These are phyloP conservation scores for Mactromeris polynyma DNA, from an alignment of 2,888 invertebrate species.

Conservation along the genomic window DNA sequence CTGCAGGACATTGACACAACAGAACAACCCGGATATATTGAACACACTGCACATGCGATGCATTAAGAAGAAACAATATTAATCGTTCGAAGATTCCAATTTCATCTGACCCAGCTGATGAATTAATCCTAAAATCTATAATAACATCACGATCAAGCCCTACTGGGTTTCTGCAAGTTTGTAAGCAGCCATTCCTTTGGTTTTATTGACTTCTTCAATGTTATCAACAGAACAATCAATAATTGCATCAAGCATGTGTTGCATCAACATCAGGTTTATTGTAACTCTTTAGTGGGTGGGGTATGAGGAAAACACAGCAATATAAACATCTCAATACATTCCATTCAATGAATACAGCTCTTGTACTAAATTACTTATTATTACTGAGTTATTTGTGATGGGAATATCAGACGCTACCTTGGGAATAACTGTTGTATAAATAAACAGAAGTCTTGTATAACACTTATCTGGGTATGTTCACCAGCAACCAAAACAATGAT, in stretches of 20 bases:
- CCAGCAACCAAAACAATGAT: no score
- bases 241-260: constrained; percentile 12
- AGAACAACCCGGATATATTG: background rate
- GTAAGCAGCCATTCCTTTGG: background rate
- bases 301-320: background rate
- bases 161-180: background rate
- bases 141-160: background rate
- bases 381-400: no score
- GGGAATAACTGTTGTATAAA: no score
- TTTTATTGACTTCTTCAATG: constrained; percentile 1
- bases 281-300: background rate
- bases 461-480: no score
- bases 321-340: no score
- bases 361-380: no score
- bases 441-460: no score
- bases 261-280: background rate
- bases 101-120: background rate
- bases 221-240: background rate
- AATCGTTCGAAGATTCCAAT: background rate
- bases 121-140: constrained; percentile 9
- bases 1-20: no score
- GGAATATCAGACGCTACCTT: no score
- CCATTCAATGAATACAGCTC: no score
- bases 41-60: background rate
- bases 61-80: background rate